Evolutionary conservation across 2,113 vertebrate species (phyloP).

Genomic region (Dicrurus megarhynchus): DNA sequence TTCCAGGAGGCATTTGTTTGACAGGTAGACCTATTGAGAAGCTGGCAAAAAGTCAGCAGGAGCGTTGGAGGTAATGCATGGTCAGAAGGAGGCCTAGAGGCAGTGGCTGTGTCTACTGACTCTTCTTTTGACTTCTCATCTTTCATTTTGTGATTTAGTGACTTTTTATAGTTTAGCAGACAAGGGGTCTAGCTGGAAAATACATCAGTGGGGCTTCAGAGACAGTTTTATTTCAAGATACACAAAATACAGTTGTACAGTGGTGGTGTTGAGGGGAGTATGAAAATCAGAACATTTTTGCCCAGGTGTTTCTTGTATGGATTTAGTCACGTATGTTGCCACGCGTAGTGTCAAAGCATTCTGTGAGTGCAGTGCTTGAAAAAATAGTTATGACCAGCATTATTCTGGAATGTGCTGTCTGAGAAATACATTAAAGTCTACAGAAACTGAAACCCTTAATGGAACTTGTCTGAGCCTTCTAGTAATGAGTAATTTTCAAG

Average conservation of each 20-base stretch:
- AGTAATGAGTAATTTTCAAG: background rate
- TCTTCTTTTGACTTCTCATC: background rate
- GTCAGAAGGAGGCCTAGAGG: background rate
- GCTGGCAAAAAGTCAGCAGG: background rate
- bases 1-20: background rate
- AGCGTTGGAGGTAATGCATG: rapidly evolving
- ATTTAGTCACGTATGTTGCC: background rate
- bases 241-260: background rate
- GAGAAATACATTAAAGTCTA: background rate
- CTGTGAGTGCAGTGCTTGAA: background rate
- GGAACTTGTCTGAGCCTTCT: background rate
- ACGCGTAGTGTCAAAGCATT: background rate
- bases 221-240: background rate
- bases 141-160: background rate
- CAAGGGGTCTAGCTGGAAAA: background rate
- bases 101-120: background rate
- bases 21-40: background rate
- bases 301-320: background rate
- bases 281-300: background rate
- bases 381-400: background rate
- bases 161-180: background rate
- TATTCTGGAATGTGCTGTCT: background rate
- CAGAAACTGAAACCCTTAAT: background rate
- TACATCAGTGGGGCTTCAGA: background rate
- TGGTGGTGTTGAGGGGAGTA: background rate